A percentile compares a stretch with the other conserved stretches of the same genome.
phyloP scores from a whole-genome alignment of 2,888 invertebrate species.

The Pollenia amentaria region DNA sequence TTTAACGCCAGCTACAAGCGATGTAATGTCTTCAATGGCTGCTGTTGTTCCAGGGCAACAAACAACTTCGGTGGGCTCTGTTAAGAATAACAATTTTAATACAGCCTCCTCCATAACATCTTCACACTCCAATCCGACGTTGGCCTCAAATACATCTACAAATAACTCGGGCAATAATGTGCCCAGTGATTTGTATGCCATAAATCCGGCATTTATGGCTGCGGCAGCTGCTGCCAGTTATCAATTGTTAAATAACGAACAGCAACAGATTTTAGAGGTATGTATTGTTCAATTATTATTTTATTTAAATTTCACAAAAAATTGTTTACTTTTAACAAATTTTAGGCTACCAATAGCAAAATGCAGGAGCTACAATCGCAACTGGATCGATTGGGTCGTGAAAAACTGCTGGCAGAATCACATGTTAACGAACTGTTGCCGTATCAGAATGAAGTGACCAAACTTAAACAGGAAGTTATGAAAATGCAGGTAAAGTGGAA shows the following conservation, averaged over 20 bases:
- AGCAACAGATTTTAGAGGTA: slow-evolving; percentile 81
- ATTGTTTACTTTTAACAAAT: slow-evolving; percentile 3
- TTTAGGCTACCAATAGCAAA: slow-evolving; percentile 82
- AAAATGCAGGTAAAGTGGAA: slow-evolving; percentile 87
- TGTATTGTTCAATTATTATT: slow-evolving; percentile 17
- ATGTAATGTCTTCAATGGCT: slow-evolving; percentile 79
- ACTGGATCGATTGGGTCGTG: slow-evolving; percentile 88
- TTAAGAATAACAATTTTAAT: slow-evolving; percentile 76
- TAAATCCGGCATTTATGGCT: slow-evolving; percentile 78
- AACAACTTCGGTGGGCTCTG: slow-evolving; percentile 76
- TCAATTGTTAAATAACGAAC: slow-evolving; percentile 81
- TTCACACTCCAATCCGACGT: slow-evolving; percentile 64
- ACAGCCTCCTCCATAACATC: slow-evolving; percentile 61
- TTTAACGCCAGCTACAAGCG: slow-evolving; percentile 75
- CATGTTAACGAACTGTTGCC: slow-evolving; percentile 87
- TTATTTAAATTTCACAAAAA: slow-evolving; percentile 4
- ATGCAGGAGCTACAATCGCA: slow-evolving; percentile 88
- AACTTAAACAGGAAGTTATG: slow-evolving; percentile 88
- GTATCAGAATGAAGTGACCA: slow-evolving; percentile 88
- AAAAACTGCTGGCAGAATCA: slow-evolving; percentile 88
- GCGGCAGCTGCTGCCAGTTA: slow-evolving; percentile 80
- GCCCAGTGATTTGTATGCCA: slow-evolving; percentile 73
- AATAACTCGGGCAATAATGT: slow-evolving; percentile 62
- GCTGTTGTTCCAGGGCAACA: slow-evolving; percentile 77
- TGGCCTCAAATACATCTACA: slow-evolving; percentile 70